phyloP scores from a whole-genome alignment of 2,797 vertebrate species.

The Coranthus polyacanthus region DNA sequence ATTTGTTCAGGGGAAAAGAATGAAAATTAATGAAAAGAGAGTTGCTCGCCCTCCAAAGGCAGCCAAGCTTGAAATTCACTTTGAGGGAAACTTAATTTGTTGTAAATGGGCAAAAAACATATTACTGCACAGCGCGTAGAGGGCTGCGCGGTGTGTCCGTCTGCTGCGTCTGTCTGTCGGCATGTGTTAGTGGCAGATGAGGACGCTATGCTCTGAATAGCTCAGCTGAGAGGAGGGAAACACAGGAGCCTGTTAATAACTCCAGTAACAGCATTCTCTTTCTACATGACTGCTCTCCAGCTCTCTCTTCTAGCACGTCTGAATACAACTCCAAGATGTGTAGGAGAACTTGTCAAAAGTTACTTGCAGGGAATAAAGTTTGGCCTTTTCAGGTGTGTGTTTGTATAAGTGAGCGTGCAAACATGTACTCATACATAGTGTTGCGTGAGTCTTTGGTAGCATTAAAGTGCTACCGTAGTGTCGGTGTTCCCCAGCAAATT shows the following conservation, averaged over 20 bases:
- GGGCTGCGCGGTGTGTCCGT: constrained; percentile 76
- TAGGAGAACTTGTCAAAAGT: constrained; percentile 77
- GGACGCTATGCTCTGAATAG: constrained; percentile 84
- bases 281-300: constrained; percentile 81
- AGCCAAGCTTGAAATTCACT: constrained; percentile 98
- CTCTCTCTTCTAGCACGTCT: constrained; percentile 66
- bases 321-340: constrained; percentile 74
- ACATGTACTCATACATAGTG: neutral
- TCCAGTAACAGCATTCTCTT: constrained; percentile 82
- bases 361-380: constrained; percentile 66
- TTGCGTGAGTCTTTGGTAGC: neutral
- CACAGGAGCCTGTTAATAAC: constrained; percentile 85
- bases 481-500: neutral
- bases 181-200: constrained; percentile 80
- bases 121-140: constrained; percentile 88
- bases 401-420: constrained; percentile 12
- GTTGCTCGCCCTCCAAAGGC: constrained; percentile 93
- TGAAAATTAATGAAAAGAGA: constrained; percentile 98
- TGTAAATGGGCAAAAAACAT: constrained; percentile 97
- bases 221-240: constrained; percentile 82
- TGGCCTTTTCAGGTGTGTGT: constrained; percentile 45
- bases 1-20: constrained; percentile 89
- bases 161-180: constrained; percentile 77
- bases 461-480: neutral
- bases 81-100: constrained; percentile 98